Base-by-base conservation (phyloP, 2,888 invertebrate genomes). In the Melanchra persicariae region DNA sequence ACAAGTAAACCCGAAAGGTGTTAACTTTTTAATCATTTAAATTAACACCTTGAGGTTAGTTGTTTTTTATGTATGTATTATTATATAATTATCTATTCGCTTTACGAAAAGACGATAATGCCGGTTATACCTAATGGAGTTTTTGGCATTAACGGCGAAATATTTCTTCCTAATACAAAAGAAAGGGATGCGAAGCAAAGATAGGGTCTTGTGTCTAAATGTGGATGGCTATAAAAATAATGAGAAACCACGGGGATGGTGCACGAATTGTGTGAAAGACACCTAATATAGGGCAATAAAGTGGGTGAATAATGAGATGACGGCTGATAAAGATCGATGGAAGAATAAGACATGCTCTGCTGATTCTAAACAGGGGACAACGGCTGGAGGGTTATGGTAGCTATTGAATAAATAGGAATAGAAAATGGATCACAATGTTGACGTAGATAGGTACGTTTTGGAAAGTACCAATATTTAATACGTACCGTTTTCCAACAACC, bases 211-310 rank as follows among this genome's bases (percentile, higher is more conserved):
- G 4, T 40, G 26, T 51, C 40, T 30, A 24, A 66, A 51, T 51
- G 51, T 30, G 19, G 30, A 47, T 45, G 71, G 22, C 37, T 55
- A 22, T 73, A 72, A 73, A 60, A 52, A 22, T 70, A 52, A 62
- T 62, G 45, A 22, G 52, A 74, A 74, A 17, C 26, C 22, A 45
- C 26, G 19, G 19, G 26, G 26, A 52, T 19, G 43, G 34, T 7
- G 26, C 24, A 45, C 37, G 22, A 19, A 24, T 51, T 34, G 24
- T 34, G 24, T 45, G 34, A 60, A 52, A 61, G 43, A 43, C 30
- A 30, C 19, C 34, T 47, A 22, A 10, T 34, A 55, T 70, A 17
- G 12, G 40, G 30, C 24, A 24, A 43, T 73, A 43, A 51, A 43
- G 34, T 30, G n/a, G 40, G 4, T 43, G 17, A 71, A 45, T 73